Base-by-base conservation (phyloP, 1,140 invertebrate genomes). In the Eriocheir sinensis region DNA sequence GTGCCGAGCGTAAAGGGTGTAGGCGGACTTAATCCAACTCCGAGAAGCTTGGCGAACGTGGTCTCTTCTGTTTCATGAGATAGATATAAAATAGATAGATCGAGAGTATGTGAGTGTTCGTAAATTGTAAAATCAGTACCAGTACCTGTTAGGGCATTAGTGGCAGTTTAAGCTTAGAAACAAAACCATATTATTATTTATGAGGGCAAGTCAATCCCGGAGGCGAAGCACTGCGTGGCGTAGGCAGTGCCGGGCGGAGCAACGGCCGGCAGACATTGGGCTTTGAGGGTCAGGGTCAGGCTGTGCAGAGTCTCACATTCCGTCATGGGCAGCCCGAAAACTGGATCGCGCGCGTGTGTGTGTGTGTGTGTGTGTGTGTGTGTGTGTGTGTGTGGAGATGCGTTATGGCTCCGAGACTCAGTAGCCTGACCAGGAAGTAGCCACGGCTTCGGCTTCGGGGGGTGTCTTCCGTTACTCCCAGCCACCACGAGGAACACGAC, bases 371-470 rank as follows among this genome's bases (percentile, higher is more conserved):
- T 72, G 60, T 72, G 60, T 72, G 60, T 72, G 60, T 72, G 48
- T 53, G 60, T n/a, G 21, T 72, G 27, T 72, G 60, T 72, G 60
- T 72, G 60, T 72, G 60, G 27, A 9, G 27, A 72, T 72, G 60
- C 60, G 60, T n/a, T 72, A 72, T 72, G 60, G 48, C 2, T 53
- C 12, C 48, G 9, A 72, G 60, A 72, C 60, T n/a, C 60, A 21
- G 60, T 72, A 72, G 60, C 60, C 60, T 72, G 60, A 72, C 60
- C 60, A 72, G 60, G 60, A 72, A 72, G 60, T 72, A 72, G 44
- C 21, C 27, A n/a, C 21, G 3, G n/a, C 21, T 6, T n/a, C n/a
- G n/a, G 60, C 60, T 72, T 72, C 12, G 21, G 60, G 60, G 60
- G 60, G 60, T 72, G 60, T 21, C 60, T 72, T 72, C 60, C 60